Conservation (phyloP, 2,888 invertebrate genomes). For the Hoplodrina ambigua region DNA sequence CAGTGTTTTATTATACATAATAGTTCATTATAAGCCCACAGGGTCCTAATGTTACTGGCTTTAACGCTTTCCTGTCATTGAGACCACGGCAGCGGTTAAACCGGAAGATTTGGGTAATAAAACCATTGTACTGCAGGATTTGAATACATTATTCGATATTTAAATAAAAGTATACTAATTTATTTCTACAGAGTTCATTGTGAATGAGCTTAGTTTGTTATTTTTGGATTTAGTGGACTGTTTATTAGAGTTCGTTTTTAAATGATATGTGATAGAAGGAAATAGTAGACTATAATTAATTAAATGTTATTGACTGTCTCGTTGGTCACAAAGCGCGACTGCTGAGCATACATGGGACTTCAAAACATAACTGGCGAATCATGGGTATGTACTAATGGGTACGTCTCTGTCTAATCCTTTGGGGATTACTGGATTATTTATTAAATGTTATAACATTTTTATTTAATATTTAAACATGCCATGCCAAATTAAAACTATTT, state of each 20-base stretch:
- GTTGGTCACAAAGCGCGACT: no score
- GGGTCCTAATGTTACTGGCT: slow-evolving; percentile 41
- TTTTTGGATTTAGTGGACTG: neutral
- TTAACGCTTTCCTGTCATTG: slow-evolving; percentile 57
- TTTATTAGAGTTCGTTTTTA: neutral
- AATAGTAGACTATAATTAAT: no score
- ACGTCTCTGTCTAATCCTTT: no score
- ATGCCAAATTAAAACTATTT: no score
- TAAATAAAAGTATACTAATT: slow-evolving; percentile 42
- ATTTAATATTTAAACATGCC: no score
- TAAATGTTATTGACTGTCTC: no score
- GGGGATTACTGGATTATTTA: no score
- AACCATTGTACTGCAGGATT: slow-evolving; percentile 39
- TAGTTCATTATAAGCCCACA: slow-evolving; percentile 56
- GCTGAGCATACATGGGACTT: no score
- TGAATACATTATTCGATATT: slow-evolving; percentile 39
- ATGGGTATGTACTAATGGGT: no score
- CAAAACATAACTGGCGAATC: no score
- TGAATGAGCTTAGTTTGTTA: neutral
- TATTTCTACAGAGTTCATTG: slow-evolving; percentile 24
- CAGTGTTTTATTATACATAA: slow-evolving; percentile 34
- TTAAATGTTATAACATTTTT: no score
- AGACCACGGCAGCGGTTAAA: slow-evolving; percentile 15
- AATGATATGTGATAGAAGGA: neutral
- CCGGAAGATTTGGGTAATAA: slow-evolving; percentile 61